phyloP scores from a whole-genome alignment of 2,797 vertebrate genomes.

The Lutjanus argentimaculatus region DNA sequence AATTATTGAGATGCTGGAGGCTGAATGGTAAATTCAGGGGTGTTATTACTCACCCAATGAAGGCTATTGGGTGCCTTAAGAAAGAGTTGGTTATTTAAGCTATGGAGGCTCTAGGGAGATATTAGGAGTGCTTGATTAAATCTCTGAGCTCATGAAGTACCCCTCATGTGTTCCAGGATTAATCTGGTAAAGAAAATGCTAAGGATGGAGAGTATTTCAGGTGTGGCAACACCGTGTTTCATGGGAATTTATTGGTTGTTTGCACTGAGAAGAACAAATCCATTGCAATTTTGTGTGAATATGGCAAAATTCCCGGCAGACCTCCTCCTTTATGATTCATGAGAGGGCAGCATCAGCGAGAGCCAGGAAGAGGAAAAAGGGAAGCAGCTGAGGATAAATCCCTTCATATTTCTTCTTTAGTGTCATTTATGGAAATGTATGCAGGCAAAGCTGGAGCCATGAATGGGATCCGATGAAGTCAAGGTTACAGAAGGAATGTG shows the following conservation, averaged over 20 bases:
- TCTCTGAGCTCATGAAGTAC: conserved; percentile 56
- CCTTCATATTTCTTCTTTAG: conserved; percentile 68
- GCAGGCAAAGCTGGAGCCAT: conserved; percentile 47
- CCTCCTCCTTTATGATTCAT: conserved; percentile 60
- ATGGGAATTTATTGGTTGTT: conserved; percentile 40
- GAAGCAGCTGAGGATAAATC: conserved; percentile 50
- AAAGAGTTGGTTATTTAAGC: conserved; percentile 65
- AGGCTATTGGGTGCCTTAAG: conserved; percentile 52
- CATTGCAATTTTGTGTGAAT: conserved; percentile 3
- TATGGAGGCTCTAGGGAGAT: conserved; percentile 54
- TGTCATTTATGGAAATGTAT: conserved; percentile 74
- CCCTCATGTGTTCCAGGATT: conserved; percentile 54
- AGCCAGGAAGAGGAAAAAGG: conserved; percentile 10
- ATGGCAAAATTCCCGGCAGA: neutral
- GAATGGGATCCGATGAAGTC: conserved; percentile 57
- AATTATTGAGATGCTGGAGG: conserved; percentile 69
- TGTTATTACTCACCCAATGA: conserved; percentile 63
- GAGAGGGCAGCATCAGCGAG: conserved; percentile 23
- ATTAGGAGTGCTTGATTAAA: conserved; percentile 67
- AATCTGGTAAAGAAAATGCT: conserved; percentile 37
- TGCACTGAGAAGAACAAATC: conserved; percentile 42
- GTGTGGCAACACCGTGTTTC: conserved; percentile 24
- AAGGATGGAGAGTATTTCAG: conserved; percentile 38
- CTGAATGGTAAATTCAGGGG: conserved; percentile 51
- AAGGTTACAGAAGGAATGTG: conserved; percentile 46